Conservation (phyloP, 35 echinoderm and acorn worm genomes). For the Apostichopus japonicus region DNA sequence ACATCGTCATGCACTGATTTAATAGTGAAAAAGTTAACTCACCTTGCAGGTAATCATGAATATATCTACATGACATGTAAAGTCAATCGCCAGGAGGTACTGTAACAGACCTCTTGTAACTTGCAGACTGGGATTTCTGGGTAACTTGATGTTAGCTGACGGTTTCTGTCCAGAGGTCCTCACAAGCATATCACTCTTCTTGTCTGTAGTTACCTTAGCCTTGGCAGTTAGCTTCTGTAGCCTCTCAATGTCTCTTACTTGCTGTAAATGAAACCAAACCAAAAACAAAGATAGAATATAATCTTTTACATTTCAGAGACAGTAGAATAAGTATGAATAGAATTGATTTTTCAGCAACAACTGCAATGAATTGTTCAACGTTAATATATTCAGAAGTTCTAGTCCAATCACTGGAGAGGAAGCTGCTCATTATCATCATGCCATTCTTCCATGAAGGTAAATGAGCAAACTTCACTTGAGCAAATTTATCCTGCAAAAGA, state of each 20-base stretch:
- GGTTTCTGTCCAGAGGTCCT: slow-evolving; percentile 7
- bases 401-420: too few species aligned
- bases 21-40: neutral
- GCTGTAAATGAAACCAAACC: slow-evolving; percentile 50
- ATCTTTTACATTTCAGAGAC: neutral
- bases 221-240: slow-evolving; percentile 63
- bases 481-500: too few species aligned
- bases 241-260: slow-evolving; percentile 77
- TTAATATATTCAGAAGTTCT: too few species aligned
- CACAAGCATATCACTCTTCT: neutral
- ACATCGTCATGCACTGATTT: too few species aligned
- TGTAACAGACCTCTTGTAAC: slow-evolving; percentile 84
- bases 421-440: too few species aligned
- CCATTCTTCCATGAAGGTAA: too few species aligned
- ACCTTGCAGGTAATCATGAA: slow-evolving; percentile 98
- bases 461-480: too few species aligned
- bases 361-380: too few species aligned
- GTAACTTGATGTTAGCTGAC: slow-evolving; percentile 42
- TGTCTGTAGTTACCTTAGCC: slow-evolving; percentile 10
- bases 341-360: too few species aligned
- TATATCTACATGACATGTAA: slow-evolving; percentile 92
- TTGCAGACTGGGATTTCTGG: slow-evolving; percentile 79
- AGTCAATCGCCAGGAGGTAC: slow-evolving; percentile 91
- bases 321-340: too few species aligned
- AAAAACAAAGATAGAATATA: neutral